These are phyloP conservation scores for Cephus sareptanus DNA, from an alignment of 2,888 invertebrate species.

Conservation along the genomic window DNA sequence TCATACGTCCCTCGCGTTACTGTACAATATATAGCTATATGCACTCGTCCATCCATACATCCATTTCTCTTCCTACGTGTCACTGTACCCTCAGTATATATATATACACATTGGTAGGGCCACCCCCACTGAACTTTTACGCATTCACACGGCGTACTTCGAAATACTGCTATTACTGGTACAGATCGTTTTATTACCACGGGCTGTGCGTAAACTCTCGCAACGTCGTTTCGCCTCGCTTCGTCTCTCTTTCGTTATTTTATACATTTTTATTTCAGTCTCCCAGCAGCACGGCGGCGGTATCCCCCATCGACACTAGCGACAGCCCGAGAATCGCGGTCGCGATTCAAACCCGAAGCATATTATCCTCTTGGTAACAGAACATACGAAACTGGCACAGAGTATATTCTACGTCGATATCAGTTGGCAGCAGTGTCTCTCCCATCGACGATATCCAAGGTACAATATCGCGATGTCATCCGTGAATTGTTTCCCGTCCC, in stretches of 20 bases:
- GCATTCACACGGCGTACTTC: conserved; percentile 30
- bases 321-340: too few relatives aligned
- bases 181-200: conserved; percentile 46
- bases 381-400: too few relatives aligned
- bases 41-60: conserved; percentile 13
- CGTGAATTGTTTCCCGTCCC: too few relatives aligned
- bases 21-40: conserved; percentile 24
- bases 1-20: not conserved
- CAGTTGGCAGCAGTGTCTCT: too few relatives aligned
- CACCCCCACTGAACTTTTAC: conserved; percentile 7
- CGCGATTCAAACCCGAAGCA: too few relatives aligned
- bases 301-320: too few relatives aligned
- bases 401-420: too few relatives aligned
- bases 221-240: not conserved
- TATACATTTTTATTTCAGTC: conserved; percentile 3
- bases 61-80: not conserved
- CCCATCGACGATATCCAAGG: too few relatives aligned
- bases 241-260: conserved; percentile 20
- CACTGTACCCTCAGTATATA: not conserved
- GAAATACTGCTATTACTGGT: conserved; percentile 32
- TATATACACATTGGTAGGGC: not conserved
- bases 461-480: too few relatives aligned
- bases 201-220: conserved; percentile 43
- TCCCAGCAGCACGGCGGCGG: too few relatives aligned
- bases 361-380: too few relatives aligned